A percentile compares a stretch with the other conserved stretches of the same genome.
phyloP scores from a whole-genome alignment of 2,797 vertebrate genomes.

The Sparus aurata region DNA sequence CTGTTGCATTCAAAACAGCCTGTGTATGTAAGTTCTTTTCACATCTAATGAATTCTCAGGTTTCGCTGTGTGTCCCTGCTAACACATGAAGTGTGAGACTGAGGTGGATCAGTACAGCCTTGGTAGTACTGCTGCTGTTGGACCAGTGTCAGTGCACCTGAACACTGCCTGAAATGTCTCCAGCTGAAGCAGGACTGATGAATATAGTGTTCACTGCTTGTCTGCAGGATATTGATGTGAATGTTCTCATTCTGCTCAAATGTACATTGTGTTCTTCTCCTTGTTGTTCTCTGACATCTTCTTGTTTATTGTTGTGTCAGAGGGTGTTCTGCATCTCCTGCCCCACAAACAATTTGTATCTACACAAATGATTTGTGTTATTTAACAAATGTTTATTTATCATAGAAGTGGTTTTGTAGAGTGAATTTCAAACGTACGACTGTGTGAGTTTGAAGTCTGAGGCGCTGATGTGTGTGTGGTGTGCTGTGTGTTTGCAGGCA shows the following conservation, averaged over 20 bases:
- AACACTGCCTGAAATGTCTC: neutral
- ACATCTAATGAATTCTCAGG: too few relatives aligned
- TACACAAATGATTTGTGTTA: too few relatives aligned
- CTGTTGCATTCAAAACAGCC: neutral
- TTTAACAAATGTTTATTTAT: neutral
- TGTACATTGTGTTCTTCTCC: too few relatives aligned
- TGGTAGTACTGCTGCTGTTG: neutral
- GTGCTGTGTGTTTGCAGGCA: slow-evolving; percentile 85
- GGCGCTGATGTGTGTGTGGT: neutral
- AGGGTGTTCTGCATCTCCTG: too few relatives aligned
- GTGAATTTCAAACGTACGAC: neutral
- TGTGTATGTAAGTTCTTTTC: neutral
- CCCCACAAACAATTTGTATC: neutral
- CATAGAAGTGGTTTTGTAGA: neutral
- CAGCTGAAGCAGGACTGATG: neutral
- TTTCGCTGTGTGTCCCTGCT: neutral
- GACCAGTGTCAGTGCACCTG: neutral
- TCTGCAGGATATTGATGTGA: neutral
- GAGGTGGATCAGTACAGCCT: neutral
- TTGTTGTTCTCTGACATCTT: neutral
- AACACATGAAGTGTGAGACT: neutral
- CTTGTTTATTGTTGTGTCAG: neutral
- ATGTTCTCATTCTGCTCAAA: neutral
- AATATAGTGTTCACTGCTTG: neutral
- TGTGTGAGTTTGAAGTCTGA: neutral